Evolutionary conservation across 2,888 invertebrate species (phyloP).

Genomic region (Cenopis cana): DNA sequence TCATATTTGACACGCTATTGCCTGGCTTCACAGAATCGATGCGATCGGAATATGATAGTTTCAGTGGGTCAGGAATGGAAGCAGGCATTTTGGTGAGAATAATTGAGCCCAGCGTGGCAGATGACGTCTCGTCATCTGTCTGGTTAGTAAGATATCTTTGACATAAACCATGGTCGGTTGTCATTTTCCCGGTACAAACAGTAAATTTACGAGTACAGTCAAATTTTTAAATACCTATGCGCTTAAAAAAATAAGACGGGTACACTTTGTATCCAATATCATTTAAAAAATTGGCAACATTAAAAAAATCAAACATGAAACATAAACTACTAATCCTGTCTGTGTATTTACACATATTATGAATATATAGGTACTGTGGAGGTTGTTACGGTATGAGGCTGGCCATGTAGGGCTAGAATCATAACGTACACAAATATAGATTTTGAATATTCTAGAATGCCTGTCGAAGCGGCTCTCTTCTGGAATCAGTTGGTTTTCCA

Average conservation of each 20-base stretch:
- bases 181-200: not conserved
- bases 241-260: not conserved
- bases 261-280: not conserved
- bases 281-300: too few relatives aligned
- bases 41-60: slow-evolving; percentile 11
- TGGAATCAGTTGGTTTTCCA: too few relatives aligned
- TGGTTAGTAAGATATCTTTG: not conserved
- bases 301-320: too few relatives aligned
- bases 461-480: too few relatives aligned
- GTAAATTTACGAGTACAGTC: not conserved
- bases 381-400: too few relatives aligned
- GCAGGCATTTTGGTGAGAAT: slow-evolving; percentile 19
- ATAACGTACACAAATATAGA: too few relatives aligned
- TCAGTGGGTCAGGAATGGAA: not conserved
- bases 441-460: too few relatives aligned
- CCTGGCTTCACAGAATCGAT: slow-evolving; percentile 11
- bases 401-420: too few relatives aligned
- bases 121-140: not conserved
- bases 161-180: not conserved
- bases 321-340: too few relatives aligned
- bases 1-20: slow-evolving; percentile 34
- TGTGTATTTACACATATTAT: too few relatives aligned
- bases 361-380: too few relatives aligned
- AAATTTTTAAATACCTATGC: not conserved
- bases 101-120: slow-evolving; percentile 1